Evolutionary conservation across 2,888 invertebrate species (phyloP).

Genomic region (Nephrotoma flavescens): DNA sequence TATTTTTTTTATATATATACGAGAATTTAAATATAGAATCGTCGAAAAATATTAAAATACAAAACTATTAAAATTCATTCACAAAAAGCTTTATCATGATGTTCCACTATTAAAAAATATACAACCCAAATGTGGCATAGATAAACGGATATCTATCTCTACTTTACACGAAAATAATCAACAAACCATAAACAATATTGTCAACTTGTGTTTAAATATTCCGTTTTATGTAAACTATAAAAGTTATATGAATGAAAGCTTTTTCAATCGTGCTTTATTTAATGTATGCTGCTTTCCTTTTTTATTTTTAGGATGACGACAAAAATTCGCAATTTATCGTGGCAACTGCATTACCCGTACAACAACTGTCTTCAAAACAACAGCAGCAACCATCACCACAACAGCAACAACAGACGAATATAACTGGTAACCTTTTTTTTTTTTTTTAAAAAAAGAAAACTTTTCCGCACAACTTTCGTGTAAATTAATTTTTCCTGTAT

Average conservation of each 20-base stretch:
- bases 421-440: no score
- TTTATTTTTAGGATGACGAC: constrained; percentile 11
- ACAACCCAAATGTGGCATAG: not conserved
- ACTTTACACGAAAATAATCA: not conserved
- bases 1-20: not conserved
- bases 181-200: not conserved
- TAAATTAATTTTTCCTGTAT: not conserved
- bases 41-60: not conserved
- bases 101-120: not conserved
- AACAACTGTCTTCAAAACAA: constrained; percentile 2
- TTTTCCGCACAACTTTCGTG: constrained; percentile 4
- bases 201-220: not conserved
- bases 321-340: constrained; percentile 12
- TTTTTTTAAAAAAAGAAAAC: not conserved
- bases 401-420: not conserved
- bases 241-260: not conserved
- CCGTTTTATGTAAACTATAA: not conserved
- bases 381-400: not conserved
- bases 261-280: not conserved
- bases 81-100: not conserved
- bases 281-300: not conserved
- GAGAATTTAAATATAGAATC: not conserved
- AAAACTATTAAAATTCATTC: not conserved
- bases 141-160: not conserved
- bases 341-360: constrained; percentile 11